Evolutionary conservation across 2,797 vertebrate species (phyloP).

Genomic region (Aldrovandia affinis): DNA sequence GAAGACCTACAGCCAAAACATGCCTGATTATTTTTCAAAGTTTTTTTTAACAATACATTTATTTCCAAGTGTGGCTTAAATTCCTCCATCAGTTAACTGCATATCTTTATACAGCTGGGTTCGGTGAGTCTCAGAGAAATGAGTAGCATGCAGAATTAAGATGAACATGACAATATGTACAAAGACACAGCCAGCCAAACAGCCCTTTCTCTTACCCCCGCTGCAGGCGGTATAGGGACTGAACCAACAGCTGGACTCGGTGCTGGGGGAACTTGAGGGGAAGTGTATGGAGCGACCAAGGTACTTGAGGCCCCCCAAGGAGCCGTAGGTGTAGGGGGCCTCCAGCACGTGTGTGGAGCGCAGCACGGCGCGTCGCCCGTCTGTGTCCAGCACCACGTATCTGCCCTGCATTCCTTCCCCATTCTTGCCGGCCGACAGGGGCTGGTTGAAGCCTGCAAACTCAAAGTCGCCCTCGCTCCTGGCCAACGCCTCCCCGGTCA

Average conservation of each 20-base stretch:
- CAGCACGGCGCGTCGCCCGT: constrained; percentile 70
- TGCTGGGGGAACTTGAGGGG: constrained; percentile 78
- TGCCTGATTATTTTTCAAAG: too few relatives aligned
- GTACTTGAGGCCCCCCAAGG: constrained; percentile 66
- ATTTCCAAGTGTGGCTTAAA: background rate
- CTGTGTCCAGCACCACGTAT: constrained; percentile 89
- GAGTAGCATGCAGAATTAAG: too few relatives aligned
- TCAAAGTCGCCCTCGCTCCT: constrained; percentile 63
- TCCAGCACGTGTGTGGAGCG: constrained; percentile 79
- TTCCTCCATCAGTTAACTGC: background rate
- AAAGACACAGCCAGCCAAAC: background rate
- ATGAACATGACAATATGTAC: too few relatives aligned
- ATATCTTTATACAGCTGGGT: background rate
- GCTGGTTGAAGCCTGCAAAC: constrained; percentile 83
- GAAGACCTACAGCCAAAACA: too few relatives aligned
- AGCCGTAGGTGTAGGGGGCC: constrained; percentile 61
- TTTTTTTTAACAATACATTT: too few relatives aligned
- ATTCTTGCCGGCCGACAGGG: constrained; percentile 55
- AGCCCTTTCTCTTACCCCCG: constrained; percentile 86
- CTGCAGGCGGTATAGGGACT: constrained; percentile 80
- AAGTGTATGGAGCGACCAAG: constrained; percentile 81
- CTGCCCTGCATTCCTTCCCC: constrained; percentile 72
- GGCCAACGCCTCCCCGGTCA: constrained; percentile 74
- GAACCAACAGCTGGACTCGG: constrained; percentile 90
- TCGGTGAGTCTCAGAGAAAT: too few relatives aligned